Evolutionary conservation across 2,797 vertebrate species (phyloP).

Genomic region (Saguinus oedipus): DNA sequence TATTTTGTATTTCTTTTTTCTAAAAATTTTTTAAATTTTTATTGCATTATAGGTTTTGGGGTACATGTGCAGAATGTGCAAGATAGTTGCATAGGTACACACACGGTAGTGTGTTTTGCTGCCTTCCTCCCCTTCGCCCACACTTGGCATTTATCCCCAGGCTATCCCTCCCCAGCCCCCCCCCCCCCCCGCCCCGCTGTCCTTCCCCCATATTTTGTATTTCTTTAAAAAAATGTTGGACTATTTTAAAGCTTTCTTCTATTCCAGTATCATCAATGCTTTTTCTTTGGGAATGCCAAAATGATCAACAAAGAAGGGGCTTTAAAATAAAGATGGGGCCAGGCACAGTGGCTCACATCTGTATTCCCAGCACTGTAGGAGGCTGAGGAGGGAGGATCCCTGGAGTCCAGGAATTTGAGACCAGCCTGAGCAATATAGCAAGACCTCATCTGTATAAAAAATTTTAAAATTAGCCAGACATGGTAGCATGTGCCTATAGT

Average conservation of each 20-base stretch:
- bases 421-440: neutral
- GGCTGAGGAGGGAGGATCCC: neutral
- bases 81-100: no score
- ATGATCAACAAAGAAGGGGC: neutral
- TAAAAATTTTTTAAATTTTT: no score
- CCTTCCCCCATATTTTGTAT: neutral
- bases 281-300: conserved; percentile 68
- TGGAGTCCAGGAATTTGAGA: neutral
- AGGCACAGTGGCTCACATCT: neutral
- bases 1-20: neutral
- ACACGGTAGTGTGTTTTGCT: no score
- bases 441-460: neutral
- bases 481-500: neutral
- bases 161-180: no score
- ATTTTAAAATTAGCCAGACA: neutral
- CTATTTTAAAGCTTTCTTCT: neutral
- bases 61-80: no score
- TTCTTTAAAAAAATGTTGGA: neutral
- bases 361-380: neutral
- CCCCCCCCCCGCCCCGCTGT: no score
- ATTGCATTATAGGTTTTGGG: no score
- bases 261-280: conserved; percentile 6
- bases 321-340: conserved; percentile 10
- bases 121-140: no score
- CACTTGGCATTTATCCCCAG: no score